These are phyloP conservation scores for Diplolepis rosae DNA, from an alignment of 2,888 invertebrate genomes.

Conservation along the genomic window DNA sequence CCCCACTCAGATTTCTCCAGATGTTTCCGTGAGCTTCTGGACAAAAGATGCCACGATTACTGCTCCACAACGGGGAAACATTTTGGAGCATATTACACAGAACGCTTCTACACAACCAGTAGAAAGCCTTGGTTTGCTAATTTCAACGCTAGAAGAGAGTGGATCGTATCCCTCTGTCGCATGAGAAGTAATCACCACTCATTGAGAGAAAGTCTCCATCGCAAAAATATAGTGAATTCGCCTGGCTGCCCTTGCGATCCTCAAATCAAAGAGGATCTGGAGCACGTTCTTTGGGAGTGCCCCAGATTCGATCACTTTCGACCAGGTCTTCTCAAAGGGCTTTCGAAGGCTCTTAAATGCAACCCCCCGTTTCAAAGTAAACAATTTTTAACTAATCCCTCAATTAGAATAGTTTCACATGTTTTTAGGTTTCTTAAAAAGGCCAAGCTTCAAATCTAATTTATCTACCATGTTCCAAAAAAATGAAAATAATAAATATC, in stretches of 20 bases:
- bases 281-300: neutral
- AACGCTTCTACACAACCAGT: neutral
- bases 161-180: neutral
- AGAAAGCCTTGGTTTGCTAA: slow-evolving; percentile 2
- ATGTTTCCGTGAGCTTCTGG: neutral
- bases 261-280: neutral
- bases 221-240: neutral
- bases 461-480: too few species aligned
- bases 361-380: neutral
- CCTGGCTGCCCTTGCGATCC: neutral
- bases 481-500: too few species aligned
- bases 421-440: too few species aligned
- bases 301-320: neutral
- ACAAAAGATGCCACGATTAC: neutral
- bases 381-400: too few species aligned
- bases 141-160: neutral
- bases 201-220: neutral
- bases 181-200: slow-evolving; percentile 1
- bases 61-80: neutral
- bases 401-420: too few species aligned
- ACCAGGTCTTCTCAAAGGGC: neutral
- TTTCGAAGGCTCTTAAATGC: neutral
- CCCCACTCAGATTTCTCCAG: neutral
- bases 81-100: neutral
- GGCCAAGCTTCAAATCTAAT: too few species aligned